Evolutionary conservation across 2,113 vertebrate species (phyloP).

Genomic region (Corythaeola cristata): DNA sequence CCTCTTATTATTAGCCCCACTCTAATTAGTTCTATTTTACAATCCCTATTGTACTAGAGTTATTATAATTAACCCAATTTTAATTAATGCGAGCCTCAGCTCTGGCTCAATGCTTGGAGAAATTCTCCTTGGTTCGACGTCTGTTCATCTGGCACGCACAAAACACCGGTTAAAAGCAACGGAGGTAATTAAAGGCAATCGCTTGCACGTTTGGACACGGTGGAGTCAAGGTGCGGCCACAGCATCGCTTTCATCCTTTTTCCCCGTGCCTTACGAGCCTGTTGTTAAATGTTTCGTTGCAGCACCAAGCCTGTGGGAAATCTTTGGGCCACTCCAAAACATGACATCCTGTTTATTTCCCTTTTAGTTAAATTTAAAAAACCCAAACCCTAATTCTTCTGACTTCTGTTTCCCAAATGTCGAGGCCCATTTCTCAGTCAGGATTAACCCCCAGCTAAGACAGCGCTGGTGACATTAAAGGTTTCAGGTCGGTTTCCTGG

Average conservation of each 20-base stretch:
- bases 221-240: not conserved
- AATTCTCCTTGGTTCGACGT: not conserved
- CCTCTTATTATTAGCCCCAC: not conserved
- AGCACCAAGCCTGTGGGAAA: not conserved
- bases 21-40: not conserved
- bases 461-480: not conserved
- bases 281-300: not conserved
- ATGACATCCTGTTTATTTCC: not conserved
- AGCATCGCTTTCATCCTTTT: not conserved
- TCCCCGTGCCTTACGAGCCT: not conserved
- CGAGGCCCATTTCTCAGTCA: not conserved
- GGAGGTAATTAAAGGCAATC: not conserved
- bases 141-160: not conserved
- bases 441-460: not conserved
- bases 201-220: rapidly evolving
- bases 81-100: not conserved
- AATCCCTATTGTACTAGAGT: not conserved
- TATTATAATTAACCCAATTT: not conserved
- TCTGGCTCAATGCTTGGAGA: not conserved
- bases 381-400: not conserved
- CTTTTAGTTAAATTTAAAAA: not conserved
- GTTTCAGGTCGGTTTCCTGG: not conserved
- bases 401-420: not conserved
- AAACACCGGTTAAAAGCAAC: not conserved
- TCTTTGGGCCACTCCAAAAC: not conserved